phyloP scores from a whole-genome alignment of 2,113 vertebrate species.

The Stictonetta naevosa region DNA sequence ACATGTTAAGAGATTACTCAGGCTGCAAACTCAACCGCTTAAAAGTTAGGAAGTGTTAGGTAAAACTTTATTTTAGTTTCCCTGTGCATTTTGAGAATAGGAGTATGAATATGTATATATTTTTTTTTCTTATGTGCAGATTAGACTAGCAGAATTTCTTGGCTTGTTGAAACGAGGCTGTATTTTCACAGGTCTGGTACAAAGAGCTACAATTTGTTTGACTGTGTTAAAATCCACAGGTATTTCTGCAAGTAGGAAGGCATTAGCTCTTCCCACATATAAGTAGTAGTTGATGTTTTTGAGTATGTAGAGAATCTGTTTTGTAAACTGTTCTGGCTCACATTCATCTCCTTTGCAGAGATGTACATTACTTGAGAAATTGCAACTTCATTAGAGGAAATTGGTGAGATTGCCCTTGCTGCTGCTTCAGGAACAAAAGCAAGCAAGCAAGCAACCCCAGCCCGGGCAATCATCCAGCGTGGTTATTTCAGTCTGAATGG shows the following conservation, averaged over 20 bases:
- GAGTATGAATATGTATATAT: not conserved
- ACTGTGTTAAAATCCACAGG: not conserved
- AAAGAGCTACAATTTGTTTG: not conserved
- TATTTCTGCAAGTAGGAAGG: not conserved
- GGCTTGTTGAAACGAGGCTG: not conserved
- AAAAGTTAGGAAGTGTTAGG: not conserved
- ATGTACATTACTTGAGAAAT: not conserved
- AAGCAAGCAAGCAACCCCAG: not conserved
- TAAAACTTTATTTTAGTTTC: not conserved
- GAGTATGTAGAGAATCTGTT: not conserved
- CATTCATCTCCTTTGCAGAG: not conserved
- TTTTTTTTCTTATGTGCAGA: not conserved
- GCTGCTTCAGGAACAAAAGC: not conserved
- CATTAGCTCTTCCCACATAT: not conserved
- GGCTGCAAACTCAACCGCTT: not conserved
- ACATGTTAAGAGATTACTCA: not conserved
- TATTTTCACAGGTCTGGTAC: not conserved
- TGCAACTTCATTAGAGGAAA: not conserved
- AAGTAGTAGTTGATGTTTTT: not conserved
- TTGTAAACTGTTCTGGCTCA: not conserved
- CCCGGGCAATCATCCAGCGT: not conserved
- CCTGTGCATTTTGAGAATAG: not conserved
- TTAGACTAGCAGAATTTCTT: not conserved
- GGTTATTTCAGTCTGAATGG: not conserved
- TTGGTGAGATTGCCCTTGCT: constrained; percentile 8